Evolutionary conservation across 2,113 vertebrate genomes (phyloP), one percentile per base, ranked within the genome.

Genomic region (Zosterops pallidus): DNA sequence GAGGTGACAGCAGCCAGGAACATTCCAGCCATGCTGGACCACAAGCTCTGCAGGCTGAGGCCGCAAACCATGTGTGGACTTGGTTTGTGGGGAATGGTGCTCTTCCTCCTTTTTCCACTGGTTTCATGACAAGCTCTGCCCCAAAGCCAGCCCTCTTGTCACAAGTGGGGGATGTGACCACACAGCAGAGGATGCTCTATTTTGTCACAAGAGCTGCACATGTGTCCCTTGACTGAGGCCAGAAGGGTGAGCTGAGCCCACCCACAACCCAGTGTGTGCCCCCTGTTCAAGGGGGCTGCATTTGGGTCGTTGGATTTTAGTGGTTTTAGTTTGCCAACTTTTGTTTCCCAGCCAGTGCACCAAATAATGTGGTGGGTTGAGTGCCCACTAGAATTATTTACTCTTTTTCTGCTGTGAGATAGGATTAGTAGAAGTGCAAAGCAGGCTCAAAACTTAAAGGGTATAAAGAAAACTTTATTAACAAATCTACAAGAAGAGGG

Each of bases 251-350:
- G 16, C 64, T 87, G 69, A 89, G 50, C n/a, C 46, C 68, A 44
- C 39, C n/a, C 69, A 25, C 4, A 5, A 24, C 24, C 31, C 25
- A 57, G 9, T 0, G 0, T 23, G 12, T 68, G 22, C 14, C n/a
- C 47, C 19, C 42, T 1, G 0, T 18, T 31, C 75, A 31, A 35
- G 23, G 26, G 14, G 24, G 21, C 46, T 69, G 14, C n/a, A 2
- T 21, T 10, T 69, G 46, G 31, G 47, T 41, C n/a, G 17, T 6
- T 57, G 35, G 31, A 25, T 16, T 59, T n/a, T 35, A 59, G 57
- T 16, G 22, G 56, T 11, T 59, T 59, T 35, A 23, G 57, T 59
- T 59, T 10, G 9, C 14, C 57, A 59, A 35, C 35, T 59, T 25
- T 35, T 15, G 1, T 35, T 59, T 59, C 57, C n/a, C 3, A 5